These are phyloP conservation scores for Chaunax sp. DNA, from an alignment of 2,797 vertebrate genomes.

Conservation along the genomic window DNA sequence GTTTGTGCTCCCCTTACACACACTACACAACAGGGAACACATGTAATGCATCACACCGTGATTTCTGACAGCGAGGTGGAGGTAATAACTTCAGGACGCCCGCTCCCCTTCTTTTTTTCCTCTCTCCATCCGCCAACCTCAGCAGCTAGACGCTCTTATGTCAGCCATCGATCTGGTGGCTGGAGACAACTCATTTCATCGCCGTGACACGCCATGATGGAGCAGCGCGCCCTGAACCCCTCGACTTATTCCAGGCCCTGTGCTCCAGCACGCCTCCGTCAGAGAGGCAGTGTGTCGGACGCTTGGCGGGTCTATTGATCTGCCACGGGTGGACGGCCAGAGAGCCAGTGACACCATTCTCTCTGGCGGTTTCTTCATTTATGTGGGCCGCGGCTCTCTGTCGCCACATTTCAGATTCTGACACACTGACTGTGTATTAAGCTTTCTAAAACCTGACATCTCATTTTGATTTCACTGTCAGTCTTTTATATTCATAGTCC, in stretches of 20 bases:
- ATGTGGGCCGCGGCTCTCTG: constrained; percentile 17
- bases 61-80: constrained; percentile 89
- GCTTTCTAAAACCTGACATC: constrained; percentile 8
- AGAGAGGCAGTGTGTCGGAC: constrained; percentile 79
- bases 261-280: constrained; percentile 83
- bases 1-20: constrained; percentile 72
- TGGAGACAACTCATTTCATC: constrained; percentile 98
- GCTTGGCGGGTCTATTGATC: constrained; percentile 96
- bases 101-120: constrained; percentile 44
- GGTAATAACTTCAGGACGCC: constrained; percentile 86
- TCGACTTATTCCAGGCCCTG: constrained; percentile 85
- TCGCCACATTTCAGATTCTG: constrained; percentile 15
- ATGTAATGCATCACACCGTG: constrained; percentile 84
- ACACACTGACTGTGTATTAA: constrained; percentile 12
- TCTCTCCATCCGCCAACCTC: constrained; percentile 50
- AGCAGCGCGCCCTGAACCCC: constrained; percentile 73
- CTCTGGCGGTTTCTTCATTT: constrained; percentile 63
- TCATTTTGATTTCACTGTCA: not conserved
- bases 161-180: constrained; percentile 91
- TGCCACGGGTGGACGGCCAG: constrained; percentile 84
- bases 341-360: constrained; percentile 85
- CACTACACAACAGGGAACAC: constrained; percentile 76
- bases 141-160: constrained; percentile 82
- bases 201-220: constrained; percentile 93
- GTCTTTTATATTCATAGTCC: not conserved